phyloP scores from a whole-genome alignment of 2,888 invertebrate genomes.

The Ophioninae sp. region DNA sequence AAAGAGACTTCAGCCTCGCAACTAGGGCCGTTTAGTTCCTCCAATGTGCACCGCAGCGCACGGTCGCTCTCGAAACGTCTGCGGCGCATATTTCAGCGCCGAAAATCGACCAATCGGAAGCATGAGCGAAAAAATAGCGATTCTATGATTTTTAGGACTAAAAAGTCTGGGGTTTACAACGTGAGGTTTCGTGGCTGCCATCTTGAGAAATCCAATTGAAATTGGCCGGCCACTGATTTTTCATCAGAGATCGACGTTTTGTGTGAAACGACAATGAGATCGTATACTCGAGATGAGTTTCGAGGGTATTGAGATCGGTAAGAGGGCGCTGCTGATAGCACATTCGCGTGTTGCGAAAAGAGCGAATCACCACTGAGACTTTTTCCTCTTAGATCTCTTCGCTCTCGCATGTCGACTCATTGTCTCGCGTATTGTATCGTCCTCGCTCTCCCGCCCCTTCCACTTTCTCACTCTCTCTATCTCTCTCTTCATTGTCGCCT shows the following conservation, averaged over 20 bases:
- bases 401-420: slow-evolving; percentile 12
- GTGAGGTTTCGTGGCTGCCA: background rate
- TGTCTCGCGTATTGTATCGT: slow-evolving; percentile 46
- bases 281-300: slow-evolving; percentile 5
- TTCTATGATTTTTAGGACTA: background rate
- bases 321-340: slow-evolving; percentile 10
- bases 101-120: background rate
- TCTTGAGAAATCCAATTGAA: background rate
- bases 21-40: background rate
- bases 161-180: background rate
- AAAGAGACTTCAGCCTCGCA: background rate
- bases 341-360: background rate
- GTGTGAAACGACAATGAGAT: slow-evolving; percentile 1
- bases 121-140: background rate
- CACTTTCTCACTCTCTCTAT: background rate
- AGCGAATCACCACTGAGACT: background rate
- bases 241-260: background rate
- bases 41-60: too few species aligned
- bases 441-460: slow-evolving; percentile 10
- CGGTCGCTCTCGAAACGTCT: background rate
- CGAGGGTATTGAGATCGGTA: background rate
- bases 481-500: slow-evolving; percentile 11
- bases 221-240: background rate
- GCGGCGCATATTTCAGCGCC: background rate
- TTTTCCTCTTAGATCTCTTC: slow-evolving; percentile 1